Conservation (phyloP, 30 jellyfish, hydroid and myxozoan genomes). For the Turritopsis dohrnii region DNA sequence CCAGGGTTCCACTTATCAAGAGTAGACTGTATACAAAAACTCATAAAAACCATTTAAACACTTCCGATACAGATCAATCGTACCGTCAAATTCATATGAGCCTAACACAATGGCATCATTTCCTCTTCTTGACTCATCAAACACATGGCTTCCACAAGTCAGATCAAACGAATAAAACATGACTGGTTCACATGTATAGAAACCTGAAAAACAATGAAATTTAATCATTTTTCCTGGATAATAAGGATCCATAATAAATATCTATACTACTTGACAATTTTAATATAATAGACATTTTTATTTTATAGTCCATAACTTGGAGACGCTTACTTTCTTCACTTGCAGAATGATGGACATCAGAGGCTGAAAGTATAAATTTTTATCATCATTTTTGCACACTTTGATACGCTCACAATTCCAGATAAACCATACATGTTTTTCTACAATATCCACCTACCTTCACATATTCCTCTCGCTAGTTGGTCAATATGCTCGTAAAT, state of each 20-base stretch:
- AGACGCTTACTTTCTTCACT: not conserved
- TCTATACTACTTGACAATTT: too few species aligned
- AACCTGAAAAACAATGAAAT: not conserved
- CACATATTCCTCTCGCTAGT: slow-evolving; percentile 59
- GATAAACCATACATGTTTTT: too few species aligned
- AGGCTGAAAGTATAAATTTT: not conserved
- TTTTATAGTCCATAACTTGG: not conserved
- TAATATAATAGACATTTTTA: too few species aligned
- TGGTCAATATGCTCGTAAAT: slow-evolving; percentile 43
- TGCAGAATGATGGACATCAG: not conserved
- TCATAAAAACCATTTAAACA: too few species aligned
- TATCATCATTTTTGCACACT: not conserved
- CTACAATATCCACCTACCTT: slow-evolving; percentile 41
- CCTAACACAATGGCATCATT: slow-evolving; percentile 62
- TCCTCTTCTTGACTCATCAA: slow-evolving; percentile 92
- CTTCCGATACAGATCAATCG: not conserved
- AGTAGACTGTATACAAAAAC: too few species aligned
- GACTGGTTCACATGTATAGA: slow-evolving; percentile 72
- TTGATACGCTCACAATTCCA: not conserved
- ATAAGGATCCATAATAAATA: too few species aligned
- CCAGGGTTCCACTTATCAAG: too few species aligned
- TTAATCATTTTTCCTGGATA: too few species aligned
- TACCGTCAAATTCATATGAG: slow-evolving; percentile 26
- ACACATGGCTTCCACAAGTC: slow-evolving; percentile 46
- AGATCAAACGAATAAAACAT: slow-evolving; percentile 58